Evolutionary conservation across 92 coral and sea anemone genomes (phyloP).

Genomic region (Zoanthus solanderi): DNA sequence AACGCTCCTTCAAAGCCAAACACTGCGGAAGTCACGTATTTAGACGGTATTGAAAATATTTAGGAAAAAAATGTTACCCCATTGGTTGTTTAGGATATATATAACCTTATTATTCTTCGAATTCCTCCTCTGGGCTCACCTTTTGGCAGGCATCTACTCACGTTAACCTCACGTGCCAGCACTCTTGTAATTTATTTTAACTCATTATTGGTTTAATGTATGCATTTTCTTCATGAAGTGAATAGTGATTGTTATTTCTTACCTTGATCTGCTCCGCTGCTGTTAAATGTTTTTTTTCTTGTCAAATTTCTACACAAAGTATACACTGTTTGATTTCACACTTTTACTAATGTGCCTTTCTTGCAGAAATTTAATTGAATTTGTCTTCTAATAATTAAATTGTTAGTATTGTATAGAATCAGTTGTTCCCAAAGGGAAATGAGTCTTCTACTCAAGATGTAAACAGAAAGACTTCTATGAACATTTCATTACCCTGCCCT

Average conservation of each 20-base stretch:
- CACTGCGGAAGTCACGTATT: constrained; percentile 2
- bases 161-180: too few relatives aligned
- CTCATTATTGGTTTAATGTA: too few relatives aligned
- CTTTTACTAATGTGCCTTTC: constrained; percentile 7
- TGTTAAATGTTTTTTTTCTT: not conserved
- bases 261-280: not conserved
- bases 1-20: too few relatives aligned
- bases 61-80: not conserved
- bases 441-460: not conserved
- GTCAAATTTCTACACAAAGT: not conserved
- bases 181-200: too few relatives aligned
- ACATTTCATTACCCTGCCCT: not conserved
- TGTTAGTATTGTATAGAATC: constrained; percentile 1
- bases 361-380: constrained; percentile 19
- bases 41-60: not conserved
- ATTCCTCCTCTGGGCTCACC: too few relatives aligned
- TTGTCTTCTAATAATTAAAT: constrained; percentile 23
- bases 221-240: not conserved
- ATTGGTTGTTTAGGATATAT: not conserved
- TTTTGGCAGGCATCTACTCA: too few relatives aligned
- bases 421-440: not conserved
- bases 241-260: not conserved
- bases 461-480: constrained; percentile 17
- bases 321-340: not conserved
- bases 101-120: not conserved